Evolutionary conservation across 2,888 invertebrate species (phyloP).

Genomic region (Xylocampa areola): DNA sequence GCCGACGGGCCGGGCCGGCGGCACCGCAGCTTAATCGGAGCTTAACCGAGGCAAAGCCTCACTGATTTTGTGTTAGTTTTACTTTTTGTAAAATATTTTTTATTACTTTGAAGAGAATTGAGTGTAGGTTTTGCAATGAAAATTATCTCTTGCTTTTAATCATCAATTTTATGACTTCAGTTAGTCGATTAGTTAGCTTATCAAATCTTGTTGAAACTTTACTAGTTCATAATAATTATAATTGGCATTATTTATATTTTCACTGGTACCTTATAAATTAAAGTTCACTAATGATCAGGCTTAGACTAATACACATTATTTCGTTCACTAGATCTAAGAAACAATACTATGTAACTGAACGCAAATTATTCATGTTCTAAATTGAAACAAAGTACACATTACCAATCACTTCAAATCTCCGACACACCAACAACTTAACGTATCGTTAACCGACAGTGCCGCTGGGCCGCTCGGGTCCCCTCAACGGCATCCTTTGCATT

Average conservation of each 20-base stretch:
- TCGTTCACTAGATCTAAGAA: too few species aligned
- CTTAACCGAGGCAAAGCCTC: conserved; percentile 44
- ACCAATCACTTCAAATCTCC: neutral
- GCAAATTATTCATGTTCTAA: too few species aligned
- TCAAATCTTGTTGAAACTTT: too few species aligned
- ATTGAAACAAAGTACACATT: neutral
- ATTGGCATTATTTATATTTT: too few species aligned
- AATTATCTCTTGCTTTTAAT: too few species aligned
- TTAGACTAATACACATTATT: too few species aligned
- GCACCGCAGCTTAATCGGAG: conserved; percentile 50
- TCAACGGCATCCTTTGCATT: conserved; percentile 74
- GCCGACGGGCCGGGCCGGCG: conserved; percentile 67
- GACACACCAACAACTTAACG: conserved; percentile 9
- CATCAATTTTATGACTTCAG: too few species aligned
- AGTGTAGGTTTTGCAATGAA: neutral
- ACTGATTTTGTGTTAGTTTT: conserved; percentile 33
- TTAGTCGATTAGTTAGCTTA: too few species aligned
- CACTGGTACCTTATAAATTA: too few species aligned
- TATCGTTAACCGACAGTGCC: conserved; percentile 38
- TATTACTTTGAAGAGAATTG: neutral
- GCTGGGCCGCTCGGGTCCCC: conserved; percentile 62
- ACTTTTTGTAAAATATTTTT: conserved; percentile 16
- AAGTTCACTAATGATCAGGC: too few species aligned
- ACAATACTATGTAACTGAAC: too few species aligned
- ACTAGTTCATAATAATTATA: too few species aligned